Base-by-base conservation (phyloP, 2,797 vertebrate species). In the Aulostomus chinensis region DNA sequence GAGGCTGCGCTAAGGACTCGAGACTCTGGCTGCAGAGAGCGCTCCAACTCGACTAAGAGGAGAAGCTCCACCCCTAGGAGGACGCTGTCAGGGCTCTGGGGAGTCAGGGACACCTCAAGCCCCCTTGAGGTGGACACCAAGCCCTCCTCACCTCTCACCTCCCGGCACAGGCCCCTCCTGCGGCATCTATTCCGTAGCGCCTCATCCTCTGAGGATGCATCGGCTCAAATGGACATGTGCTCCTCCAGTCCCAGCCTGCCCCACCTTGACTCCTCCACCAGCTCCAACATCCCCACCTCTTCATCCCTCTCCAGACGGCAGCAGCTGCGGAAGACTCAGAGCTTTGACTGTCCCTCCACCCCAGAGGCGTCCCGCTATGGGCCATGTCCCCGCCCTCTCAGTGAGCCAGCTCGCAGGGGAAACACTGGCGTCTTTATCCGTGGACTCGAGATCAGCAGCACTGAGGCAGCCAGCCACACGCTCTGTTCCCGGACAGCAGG, bases 401-500 rank as follows among this genome's bases (percentile, higher is more conserved):
- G 88, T 0, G 92, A 93, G 41, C 88, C 93, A 0, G 79, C 70
- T 3, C 80, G 79, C 4, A 79, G 88, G 0, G 92, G 93, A 28
- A 93, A 93, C 89, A 94, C 86, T 0, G 92, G 91, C 0, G 92
- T 95, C 26, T 89, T 91, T 45, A 93, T 94, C 59, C 92, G 89
- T 46, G 95, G 93, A 3, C 87, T 96, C 75, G 93, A 95, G 86
- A 91, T 94, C 63, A 93, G 92, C 87, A 92, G 91, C 87, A 86
- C 88, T 0, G 92, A 90, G 73, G 85, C 91, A 0, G 80, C 77
- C 0, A 86, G 86, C 46, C 78, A 62, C 35, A 78, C 87, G 0
- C 90, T 86, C 0, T 71, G 66, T 0, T 78, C 90, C 28, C 70
- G 89, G 15, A 86, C 84, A 7, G 66, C 61, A 0, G 14, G 80